Conservation (phyloP, 2,888 invertebrate species). For the Ectobius pallidus region DNA sequence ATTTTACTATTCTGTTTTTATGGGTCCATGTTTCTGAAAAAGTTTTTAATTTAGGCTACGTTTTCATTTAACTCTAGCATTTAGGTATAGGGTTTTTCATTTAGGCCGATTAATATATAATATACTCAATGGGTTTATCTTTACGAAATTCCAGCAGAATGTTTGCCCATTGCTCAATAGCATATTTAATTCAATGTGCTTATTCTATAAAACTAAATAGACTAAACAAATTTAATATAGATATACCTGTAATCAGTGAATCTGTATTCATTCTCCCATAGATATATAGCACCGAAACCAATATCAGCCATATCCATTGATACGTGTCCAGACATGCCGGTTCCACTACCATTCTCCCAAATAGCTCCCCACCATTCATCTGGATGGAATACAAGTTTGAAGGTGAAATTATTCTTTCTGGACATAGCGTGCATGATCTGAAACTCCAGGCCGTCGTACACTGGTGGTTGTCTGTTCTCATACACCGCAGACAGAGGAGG, state of each 20-base stretch:
- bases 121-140: no score
- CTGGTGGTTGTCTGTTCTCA: conserved; percentile 33
- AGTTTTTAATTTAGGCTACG: no score
- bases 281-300: conserved; percentile 64
- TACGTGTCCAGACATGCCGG: conserved; percentile 54
- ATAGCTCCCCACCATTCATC: conserved; percentile 70
- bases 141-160: no score
- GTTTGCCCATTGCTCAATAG: no score
- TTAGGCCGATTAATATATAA: no score
- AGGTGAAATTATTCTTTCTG: conserved; percentile 26
- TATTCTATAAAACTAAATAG: no score
- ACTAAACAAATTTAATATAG: no score
- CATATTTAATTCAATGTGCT: no score
- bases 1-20: no score
- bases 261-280: conserved; percentile 66
- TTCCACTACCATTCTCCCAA: conserved; percentile 63
- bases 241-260: conserved; percentile 67
- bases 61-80: no score
- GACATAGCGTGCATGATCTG: conserved; percentile 58
- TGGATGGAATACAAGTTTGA: conserved; percentile 55
- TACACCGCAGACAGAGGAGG: conserved; percentile 62
- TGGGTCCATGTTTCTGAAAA: no score
- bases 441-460: conserved; percentile 54
- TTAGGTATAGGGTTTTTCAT: no score
- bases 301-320: conserved; percentile 66